Evolutionary conservation across 1,140 invertebrate species (phyloP).

Genomic region (Diploscapter pachys): DNA sequence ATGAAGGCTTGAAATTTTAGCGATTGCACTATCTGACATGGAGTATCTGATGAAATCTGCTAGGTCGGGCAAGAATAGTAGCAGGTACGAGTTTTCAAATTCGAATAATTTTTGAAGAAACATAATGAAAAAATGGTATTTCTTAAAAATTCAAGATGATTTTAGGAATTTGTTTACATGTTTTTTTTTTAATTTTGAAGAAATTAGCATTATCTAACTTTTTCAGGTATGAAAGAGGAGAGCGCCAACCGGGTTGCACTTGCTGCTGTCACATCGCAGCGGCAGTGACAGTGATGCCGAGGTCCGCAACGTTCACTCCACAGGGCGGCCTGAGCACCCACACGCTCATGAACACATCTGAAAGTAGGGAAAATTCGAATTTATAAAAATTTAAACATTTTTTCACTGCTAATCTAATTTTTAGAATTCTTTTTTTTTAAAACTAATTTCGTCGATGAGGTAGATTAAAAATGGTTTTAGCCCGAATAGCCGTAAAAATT

Average conservation of each 20-base stretch:
- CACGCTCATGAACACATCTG: conserved; percentile 7
- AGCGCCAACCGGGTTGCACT: not conserved
- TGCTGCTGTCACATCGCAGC: conserved; percentile 15
- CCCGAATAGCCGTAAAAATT: conserved; percentile 11
- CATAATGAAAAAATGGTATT: not conserved
- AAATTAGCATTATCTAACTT: not conserved
- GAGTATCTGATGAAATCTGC: conserved; percentile 11
- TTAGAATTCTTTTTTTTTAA: not conserved
- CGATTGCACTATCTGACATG: conserved; percentile 17
- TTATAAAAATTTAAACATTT: not conserved
- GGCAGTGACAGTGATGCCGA: conserved; percentile 9
- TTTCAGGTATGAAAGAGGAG: not conserved
- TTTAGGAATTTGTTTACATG: not conserved
- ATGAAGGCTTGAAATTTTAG: not conserved
- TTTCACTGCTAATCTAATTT: not conserved
- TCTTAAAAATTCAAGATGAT: not conserved
- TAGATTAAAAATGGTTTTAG: too few relatives aligned
- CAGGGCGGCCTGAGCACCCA: conserved; percentile 8
- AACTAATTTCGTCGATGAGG: too few relatives aligned
- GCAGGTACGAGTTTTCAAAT: not conserved
- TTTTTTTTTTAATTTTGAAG: not conserved
- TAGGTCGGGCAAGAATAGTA: not conserved
- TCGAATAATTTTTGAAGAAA: not conserved
- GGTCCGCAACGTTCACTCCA: conserved; percentile 5
- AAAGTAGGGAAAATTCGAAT: not conserved